Percentiles rank a stretch among this genome's conserved stretches.
Evolutionary conservation across 2,797 vertebrate genomes (phyloP).

Genomic region (Gymnoscopelus braueri): DNA sequence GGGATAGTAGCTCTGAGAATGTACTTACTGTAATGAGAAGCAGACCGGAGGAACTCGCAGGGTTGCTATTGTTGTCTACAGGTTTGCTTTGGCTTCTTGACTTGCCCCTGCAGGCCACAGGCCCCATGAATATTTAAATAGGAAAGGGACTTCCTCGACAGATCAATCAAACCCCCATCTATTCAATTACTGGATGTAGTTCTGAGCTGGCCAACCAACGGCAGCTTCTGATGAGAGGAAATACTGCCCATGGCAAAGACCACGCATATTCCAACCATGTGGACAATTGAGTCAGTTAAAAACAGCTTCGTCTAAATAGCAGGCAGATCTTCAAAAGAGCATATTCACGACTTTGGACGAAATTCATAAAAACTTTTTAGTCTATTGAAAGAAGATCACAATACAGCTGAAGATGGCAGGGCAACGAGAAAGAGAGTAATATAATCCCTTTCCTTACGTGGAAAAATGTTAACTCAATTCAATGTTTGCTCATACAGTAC

Average conservation of each 20-base stretch:
- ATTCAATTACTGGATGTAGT: slow-evolving; percentile 77
- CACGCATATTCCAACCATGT: slow-evolving; percentile 64
- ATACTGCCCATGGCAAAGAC: slow-evolving; percentile 64
- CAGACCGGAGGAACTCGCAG: slow-evolving; percentile 69
- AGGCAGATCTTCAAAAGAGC: slow-evolving; percentile 58
- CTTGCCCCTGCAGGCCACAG: slow-evolving; percentile 72
- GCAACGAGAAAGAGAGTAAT: slow-evolving; percentile 51
- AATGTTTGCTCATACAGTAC: slow-evolving; percentile 62
- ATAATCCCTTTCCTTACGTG: slow-evolving; percentile 44
- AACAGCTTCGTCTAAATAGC: slow-evolving; percentile 47
- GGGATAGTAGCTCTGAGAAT: slow-evolving; percentile 58
- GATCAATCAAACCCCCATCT: slow-evolving; percentile 82
- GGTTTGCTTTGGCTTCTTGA: slow-evolving; percentile 71
- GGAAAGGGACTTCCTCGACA: slow-evolving; percentile 78
- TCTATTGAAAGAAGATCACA: slow-evolving; percentile 52
- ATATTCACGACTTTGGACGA: slow-evolving; percentile 58
- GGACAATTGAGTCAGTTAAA: slow-evolving; percentile 74
- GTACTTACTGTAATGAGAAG: slow-evolving; percentile 77
- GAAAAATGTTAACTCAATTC: slow-evolving; percentile 51
- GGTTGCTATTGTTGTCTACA: slow-evolving; percentile 72
- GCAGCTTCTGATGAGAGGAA: slow-evolving; percentile 67
- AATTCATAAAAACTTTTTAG: slow-evolving; percentile 51
- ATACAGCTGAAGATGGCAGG: slow-evolving; percentile 36
- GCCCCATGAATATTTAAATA: slow-evolving; percentile 82
- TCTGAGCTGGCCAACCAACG: slow-evolving; percentile 69